Evolutionary conservation across 2,797 vertebrate species (phyloP).

Genomic region (Neosilurus hyrtlii): DNA sequence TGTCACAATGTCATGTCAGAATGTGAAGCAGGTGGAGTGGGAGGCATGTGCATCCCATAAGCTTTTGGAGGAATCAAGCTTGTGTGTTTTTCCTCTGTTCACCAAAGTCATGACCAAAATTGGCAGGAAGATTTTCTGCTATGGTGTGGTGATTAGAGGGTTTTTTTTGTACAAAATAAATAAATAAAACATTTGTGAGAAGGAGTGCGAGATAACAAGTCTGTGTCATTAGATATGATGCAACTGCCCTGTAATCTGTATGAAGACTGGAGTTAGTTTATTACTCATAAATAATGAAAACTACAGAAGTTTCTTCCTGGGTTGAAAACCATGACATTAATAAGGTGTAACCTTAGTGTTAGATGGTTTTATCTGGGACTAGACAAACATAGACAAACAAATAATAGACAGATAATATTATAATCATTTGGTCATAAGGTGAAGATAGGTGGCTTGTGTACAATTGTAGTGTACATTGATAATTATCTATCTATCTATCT

Average conservation of each 20-base stretch:
- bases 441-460: too few relatives aligned
- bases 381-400: background rate
- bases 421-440: background rate
- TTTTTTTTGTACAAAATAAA: background rate
- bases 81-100: conserved; percentile 31
- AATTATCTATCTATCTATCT: too few relatives aligned
- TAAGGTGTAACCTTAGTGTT: background rate
- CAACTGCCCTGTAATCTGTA: conserved; percentile 10
- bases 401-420: background rate
- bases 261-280: background rate
- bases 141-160: background rate
- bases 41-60: conserved; percentile 10
- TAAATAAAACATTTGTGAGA: background rate
- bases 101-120: background rate
- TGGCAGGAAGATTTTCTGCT: conserved; percentile 20
- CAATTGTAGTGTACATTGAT: too few relatives aligned
- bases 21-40: conserved; percentile 31
- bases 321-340: background rate
- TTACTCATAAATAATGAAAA: conserved; percentile 11
- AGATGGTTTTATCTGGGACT: too few relatives aligned
- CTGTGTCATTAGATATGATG: conserved; percentile 14
- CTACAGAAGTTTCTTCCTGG: background rate
- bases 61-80: conserved; percentile 30
- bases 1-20: conserved; percentile 15
- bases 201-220: too few relatives aligned